Percentiles rank a stretch among this genome's conserved stretches.
Conservation (phyloP, 2,888 invertebrate species). For the Drosophila nigritarsus region DNA sequence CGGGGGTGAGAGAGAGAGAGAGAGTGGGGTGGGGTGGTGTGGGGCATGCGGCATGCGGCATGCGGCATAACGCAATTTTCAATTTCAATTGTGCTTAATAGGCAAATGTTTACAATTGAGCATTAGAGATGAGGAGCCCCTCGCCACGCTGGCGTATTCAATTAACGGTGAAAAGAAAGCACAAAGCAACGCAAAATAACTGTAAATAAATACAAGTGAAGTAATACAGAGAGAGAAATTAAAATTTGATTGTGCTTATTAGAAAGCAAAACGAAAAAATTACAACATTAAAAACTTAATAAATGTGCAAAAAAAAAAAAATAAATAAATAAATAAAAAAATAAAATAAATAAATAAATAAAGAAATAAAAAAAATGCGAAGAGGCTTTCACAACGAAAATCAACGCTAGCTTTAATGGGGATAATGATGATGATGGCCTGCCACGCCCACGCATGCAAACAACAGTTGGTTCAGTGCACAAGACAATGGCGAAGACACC, state of each 20-base stretch:
- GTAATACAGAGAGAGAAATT: constrained; percentile 21
- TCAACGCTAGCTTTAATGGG: constrained; percentile 10
- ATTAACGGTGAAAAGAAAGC: constrained; percentile 43
- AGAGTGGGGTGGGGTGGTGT: neutral
- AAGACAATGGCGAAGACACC: constrained; percentile 23
- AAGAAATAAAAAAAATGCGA: constrained; percentile 10
- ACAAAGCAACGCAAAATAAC: neutral
- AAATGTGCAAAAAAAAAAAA: constrained; percentile 36
- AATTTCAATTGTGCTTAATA: constrained; percentile 65
- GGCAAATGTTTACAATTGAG: constrained; percentile 66
- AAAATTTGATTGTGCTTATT: constrained; percentile 33
- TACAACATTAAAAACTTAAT: constrained; percentile 45
- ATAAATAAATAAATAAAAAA: constrained; percentile 23
- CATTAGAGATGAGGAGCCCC: constrained; percentile 38
- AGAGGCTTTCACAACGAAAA: constrained; percentile 33
- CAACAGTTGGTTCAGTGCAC: constrained; percentile 23
- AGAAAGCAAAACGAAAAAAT: constrained; percentile 46
- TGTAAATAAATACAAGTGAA: constrained; percentile 21
- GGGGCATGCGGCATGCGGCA: neutral
- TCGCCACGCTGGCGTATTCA: constrained; percentile 46
- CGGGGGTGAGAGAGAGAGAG: no score
- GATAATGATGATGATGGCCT: constrained; percentile 11
- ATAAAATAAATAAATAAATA: neutral
- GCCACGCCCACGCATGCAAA: constrained; percentile 20
- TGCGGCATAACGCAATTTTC: constrained; percentile 39